Evolutionary conservation across 1,140 invertebrate genomes (phyloP).

Genomic region (Pseudoatta argentina): DNA sequence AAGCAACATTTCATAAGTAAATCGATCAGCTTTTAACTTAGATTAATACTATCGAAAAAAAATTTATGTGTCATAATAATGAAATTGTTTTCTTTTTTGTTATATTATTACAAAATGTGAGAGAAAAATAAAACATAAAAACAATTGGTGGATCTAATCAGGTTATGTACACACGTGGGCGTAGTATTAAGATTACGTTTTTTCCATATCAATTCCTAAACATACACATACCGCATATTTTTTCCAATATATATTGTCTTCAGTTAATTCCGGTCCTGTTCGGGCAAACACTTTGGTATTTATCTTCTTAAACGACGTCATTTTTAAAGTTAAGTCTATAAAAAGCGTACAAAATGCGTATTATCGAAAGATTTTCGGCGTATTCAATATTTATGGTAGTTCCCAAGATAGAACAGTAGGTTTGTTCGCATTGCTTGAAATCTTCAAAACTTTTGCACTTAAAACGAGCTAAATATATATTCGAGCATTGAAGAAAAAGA

Average conservation of each 20-base stretch:
- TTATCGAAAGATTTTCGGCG: too few species aligned
- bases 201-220: not conserved
- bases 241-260: slow-evolving; percentile 95
- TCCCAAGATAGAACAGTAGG: too few species aligned
- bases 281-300: slow-evolving; percentile 91
- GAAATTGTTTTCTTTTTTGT: too few species aligned
- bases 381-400: too few species aligned
- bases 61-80: too few species aligned
- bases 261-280: slow-evolving; percentile 89
- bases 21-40: not conserved
- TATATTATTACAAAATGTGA: not conserved
- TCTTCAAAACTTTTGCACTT: too few species aligned
- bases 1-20: not conserved
- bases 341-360: not conserved
- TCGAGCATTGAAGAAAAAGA: too few species aligned
- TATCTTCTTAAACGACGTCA: slow-evolving; percentile 91
- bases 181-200: not conserved
- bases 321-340: slow-evolving; percentile 71
- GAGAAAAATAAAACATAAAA: not conserved
- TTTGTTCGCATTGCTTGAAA: too few species aligned
- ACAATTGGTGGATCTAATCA: slow-evolving; percentile 2
- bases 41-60: not conserved
- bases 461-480: too few species aligned
- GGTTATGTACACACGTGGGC: slow-evolving; percentile 72
- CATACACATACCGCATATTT: slow-evolving; percentile 90